Evolutionary conservation across 1,140 invertebrate species (phyloP).

Genomic region (Papilio machaon): DNA sequence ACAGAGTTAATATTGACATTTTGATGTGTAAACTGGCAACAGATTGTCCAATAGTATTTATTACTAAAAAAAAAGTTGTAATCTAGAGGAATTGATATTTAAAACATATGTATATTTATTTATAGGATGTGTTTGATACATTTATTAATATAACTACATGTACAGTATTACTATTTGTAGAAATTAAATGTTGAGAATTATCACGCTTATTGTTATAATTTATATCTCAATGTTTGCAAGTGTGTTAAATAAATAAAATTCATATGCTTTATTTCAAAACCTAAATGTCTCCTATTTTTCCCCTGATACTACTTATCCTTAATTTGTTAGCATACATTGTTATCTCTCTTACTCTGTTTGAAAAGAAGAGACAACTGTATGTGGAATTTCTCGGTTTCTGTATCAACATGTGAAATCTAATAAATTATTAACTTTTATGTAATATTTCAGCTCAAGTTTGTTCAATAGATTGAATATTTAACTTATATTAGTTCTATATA

Average conservation of each 20-base stretch:
- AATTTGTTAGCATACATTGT: neutral
- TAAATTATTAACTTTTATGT: neutral
- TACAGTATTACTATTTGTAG: slow-evolving; percentile 36
- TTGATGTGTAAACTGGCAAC: neutral
- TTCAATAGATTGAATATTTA: too few relatives aligned
- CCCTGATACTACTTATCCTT: neutral
- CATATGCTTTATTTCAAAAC: neutral
- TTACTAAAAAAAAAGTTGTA: neutral
- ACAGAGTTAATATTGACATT: neutral
- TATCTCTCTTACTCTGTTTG: too few relatives aligned
- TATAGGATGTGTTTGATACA: slow-evolving; percentile 22
- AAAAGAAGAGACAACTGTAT: too few relatives aligned
- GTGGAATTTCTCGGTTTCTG: too few relatives aligned
- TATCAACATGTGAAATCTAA: neutral
- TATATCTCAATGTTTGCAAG: slow-evolving; percentile 6
- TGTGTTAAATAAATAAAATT: slow-evolving; percentile 25
- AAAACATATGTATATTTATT: neutral
- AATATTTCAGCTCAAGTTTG: too few relatives aligned
- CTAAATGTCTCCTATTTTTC: neutral
- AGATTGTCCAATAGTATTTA: neutral
- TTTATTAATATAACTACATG: slow-evolving; percentile 11
- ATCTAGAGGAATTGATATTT: slow-evolving; percentile 17
- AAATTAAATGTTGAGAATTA: slow-evolving; percentile 15
- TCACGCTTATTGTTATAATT: neutral
- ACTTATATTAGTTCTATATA: too few relatives aligned